Base-by-base conservation (phyloP, 2,888 invertebrate genomes). In the Melieria crassipennis region DNA sequence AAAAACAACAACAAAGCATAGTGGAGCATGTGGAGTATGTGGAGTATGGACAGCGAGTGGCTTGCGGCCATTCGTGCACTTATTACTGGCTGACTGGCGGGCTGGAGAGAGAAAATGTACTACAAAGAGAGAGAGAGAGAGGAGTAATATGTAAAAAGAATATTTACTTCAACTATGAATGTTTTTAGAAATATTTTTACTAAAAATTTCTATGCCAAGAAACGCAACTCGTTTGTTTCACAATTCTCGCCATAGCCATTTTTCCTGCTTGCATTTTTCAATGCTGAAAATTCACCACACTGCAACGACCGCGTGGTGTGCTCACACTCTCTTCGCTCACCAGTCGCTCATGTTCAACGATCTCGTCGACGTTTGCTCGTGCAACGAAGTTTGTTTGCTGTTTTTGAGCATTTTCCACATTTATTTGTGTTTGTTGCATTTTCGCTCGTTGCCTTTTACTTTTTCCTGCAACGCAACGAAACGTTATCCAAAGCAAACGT, bases 401-500 rank as follows among this genome's bases (percentile, higher is more conserved):
- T 7, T 4, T 46, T 42, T 61, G 11, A 42, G n/a, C 45, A 11
- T 60, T 60, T 60, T 60, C 30, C 45, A 60, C 57, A 55, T 64
- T 52, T 52, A 57, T 69, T 69, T 48, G 47, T 61, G 11, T 48
- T 69, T 57, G 9, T 57, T 57, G 57, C 64, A 57, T 57, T 63
- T 69, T 57, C 30, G 30, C 30, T 30, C 30, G 30, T 30, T 30
- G 48, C 66, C 66, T 60, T 67, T 67, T 67, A 67, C 66, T 67
- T 67, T 67, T 67, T 46, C 50, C 58, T 60, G n/a, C 60, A 57
- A 60, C 30, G 48, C 11, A 58, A 56, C 11, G 56, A 16, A 16
- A 11, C 10, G 57, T 11, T 66, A 50, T 58, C 42, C 50, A 66
- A 66, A 66, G 58, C 57, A 62, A 69, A 47, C 52, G 52, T 69